Base-by-base conservation (phyloP, 1,140 invertebrate genomes). In the Hyles vespertilio region DNA sequence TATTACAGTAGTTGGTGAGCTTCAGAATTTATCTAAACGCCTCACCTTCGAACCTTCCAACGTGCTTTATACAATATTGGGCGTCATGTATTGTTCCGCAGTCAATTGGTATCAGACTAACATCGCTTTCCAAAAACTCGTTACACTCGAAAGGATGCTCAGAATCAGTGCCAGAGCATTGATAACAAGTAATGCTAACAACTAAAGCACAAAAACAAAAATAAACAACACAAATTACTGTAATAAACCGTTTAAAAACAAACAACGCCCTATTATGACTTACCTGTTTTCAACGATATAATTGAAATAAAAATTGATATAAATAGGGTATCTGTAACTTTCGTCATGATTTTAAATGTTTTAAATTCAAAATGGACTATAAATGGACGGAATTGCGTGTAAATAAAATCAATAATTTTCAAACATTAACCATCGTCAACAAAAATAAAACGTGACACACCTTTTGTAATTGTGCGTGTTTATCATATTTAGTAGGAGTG, bases 21-120 rank as follows among this genome's bases (percentile, higher is more conserved):
- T 48, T 48, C n/a, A 48, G 46, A 22, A 22, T n/a, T n/a, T n/a
- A 48, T 48, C n/a, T 10, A n/a, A 48, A 56, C 33, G 9, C 73
- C 89, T 88, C 92, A 97, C 97, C 97, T 95, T 97, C 96, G 82
- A 94, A 98, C 74, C 98, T 92, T 58, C 97, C 98, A 59, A 96
- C 95, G 70, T 97, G 95, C 92, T 99, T 99, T 61, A 99, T 93
- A 87, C 98, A 99, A 89, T 94, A 98, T 69, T 94, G 91, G 6
- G 96, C 96, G 70, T 93, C 93, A 76, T 95, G 95, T 64, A 98
- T 94, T 67, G 92, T 89, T 67, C 93, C 91, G 77, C 97, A 99
- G 47, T 94, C 89, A 55, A 91, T 87, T 33, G 95, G 93, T 70
- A 96, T 89, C 69, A 93, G 92, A 61, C 92, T 89, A 77, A 93